A percentile compares a stretch with the other conserved stretches of the same genome.
Evolutionary conservation across 2,113 vertebrate genomes (phyloP).

Genomic region (Gymnorhina tibicen): DNA sequence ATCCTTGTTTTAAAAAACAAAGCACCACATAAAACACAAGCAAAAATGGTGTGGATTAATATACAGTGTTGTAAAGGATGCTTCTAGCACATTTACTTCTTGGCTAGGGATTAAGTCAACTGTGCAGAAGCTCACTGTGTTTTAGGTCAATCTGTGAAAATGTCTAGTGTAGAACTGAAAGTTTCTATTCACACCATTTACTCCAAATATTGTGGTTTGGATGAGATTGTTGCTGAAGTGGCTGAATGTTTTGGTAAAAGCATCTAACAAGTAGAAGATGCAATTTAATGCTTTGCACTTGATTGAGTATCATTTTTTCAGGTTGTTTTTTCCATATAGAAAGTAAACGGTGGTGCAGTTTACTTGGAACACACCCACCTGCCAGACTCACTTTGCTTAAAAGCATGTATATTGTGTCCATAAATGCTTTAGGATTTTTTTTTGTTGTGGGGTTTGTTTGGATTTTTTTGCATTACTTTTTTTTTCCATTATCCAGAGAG

Average conservation of each 20-base stretch:
- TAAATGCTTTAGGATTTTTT: background rate
- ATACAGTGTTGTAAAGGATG: background rate
- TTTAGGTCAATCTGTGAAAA: constrained; percentile 44
- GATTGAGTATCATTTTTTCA: constrained; percentile 38
- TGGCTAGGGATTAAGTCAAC: background rate
- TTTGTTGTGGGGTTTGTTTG: background rate
- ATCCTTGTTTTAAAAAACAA: background rate
- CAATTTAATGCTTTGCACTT: constrained; percentile 50
- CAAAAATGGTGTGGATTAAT: background rate
- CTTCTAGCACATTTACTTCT: background rate
- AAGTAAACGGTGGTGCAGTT: background rate
- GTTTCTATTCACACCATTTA: constrained; percentile 62
- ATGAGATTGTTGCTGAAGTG: constrained; percentile 47
- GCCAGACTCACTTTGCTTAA: constrained; percentile 6
- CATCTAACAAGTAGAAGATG: constrained; percentile 24
- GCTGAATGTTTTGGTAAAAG: constrained; percentile 50
- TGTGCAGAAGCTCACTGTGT: constrained; percentile 20
- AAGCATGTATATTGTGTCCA: background rate
- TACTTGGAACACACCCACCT: constrained; percentile 17
- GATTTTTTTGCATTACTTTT: background rate
- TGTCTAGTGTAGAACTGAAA: constrained; percentile 9
- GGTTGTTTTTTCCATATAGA: background rate
- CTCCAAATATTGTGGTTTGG: constrained; percentile 38
- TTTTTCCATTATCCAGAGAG: background rate
- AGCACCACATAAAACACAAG: background rate